Evolutionary conservation across 2,113 vertebrate genomes (phyloP), one percentile per base, ranked within the genome.

Genomic region (Odontesthes bonariensis): DNA sequence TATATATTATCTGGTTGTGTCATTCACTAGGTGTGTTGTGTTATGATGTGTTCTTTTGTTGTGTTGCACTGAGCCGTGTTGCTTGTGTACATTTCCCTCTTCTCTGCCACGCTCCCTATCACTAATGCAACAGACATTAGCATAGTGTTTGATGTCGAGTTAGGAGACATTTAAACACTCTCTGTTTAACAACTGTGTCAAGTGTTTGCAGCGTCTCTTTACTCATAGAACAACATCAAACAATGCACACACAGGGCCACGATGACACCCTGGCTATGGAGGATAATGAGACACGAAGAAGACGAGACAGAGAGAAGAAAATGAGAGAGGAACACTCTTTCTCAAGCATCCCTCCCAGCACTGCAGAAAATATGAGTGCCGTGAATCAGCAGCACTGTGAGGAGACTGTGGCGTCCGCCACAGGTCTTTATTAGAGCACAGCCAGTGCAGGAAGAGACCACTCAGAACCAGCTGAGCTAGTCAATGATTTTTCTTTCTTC

Each of bases 131-230:
- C 91, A 84, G 78, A 87, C 86, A 93, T 94, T 94, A 92, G 89
- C 93, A 94, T 93, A 93, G 84, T 53, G 88, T 94, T 94, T 94
- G 91, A 94, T 94, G 92, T 94, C 31, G 81, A 88, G 93, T 94
- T 93, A 90, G 87, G 89, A 92, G 89, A 92, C 88, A 85, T 93
- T 94, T 91, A 92, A 82, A 88, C 65, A 82, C 89, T 91, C 91
- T 84, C 74, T 86, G 91, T 91, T 91, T 90, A 91, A 93, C 93
- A 92, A 90, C 88, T 91, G 90, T 93, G 93, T 94, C 93, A 91
- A 94, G 91, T 92, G 91, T 93, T 91, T 88, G 82, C 82, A 3
- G 60, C 67, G 73, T 92, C 90, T 92, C 91, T 93, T 94, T 93
- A 93, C 91, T 92, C 91, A 88, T 90, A 71, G 69, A 92, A 92